Evolutionary conservation across 30 jellyfish, hydroid and myxozoan genomes (phyloP).

Genomic region (Phacellophora camtschatica): DNA sequence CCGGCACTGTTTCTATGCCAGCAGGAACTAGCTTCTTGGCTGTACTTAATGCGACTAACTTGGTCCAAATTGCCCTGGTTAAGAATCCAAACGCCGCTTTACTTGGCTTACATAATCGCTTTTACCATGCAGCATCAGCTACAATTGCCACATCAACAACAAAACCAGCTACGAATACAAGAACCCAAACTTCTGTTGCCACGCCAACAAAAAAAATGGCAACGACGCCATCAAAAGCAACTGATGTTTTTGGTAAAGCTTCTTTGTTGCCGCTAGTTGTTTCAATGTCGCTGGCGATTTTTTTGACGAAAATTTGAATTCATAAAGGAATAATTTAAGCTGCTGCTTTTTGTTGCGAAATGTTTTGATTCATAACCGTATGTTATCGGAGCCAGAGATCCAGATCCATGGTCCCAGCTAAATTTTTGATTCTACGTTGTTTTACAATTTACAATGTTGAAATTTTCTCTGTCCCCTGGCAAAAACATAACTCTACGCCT

Average conservation of each 20-base stretch:
- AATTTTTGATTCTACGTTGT: too few relatives aligned
- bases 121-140: neutral
- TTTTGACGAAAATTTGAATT: too few relatives aligned
- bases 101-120: constrained; percentile 46
- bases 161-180: neutral
- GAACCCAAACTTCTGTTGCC: neutral
- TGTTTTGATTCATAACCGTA: too few relatives aligned
- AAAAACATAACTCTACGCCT: too few relatives aligned
- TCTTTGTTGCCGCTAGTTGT: too few relatives aligned
- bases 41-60: constrained; percentile 35
- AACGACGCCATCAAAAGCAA: neutral
- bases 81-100: constrained; percentile 53
- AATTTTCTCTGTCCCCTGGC: too few relatives aligned
- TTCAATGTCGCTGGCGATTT: too few relatives aligned
- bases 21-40: constrained; percentile 58
- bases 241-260: neutral
- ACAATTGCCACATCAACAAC: neutral
- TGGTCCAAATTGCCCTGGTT: constrained; percentile 48
- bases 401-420: too few relatives aligned
- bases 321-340: too few relatives aligned
- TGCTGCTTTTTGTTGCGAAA: too few relatives aligned
- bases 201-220: neutral
- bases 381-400: too few relatives aligned
- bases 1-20: constrained; percentile 60
- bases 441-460: too few relatives aligned